Evolutionary conservation across 1,140 invertebrate genomes (phyloP).

Genomic region (Gryllus bimaculatus): DNA sequence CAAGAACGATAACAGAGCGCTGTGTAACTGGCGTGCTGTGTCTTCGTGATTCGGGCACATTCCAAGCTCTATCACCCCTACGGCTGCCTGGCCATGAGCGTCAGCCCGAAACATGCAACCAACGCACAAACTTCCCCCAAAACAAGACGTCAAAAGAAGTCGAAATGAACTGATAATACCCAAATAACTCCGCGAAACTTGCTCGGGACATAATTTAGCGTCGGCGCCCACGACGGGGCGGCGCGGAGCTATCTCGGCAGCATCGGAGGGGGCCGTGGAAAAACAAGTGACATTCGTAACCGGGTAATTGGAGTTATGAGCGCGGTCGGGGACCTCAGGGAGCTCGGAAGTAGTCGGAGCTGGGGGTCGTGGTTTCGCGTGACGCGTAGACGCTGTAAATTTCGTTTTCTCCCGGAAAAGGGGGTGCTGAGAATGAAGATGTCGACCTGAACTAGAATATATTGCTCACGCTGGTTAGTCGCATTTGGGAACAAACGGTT

Average conservation of each 20-base stretch:
- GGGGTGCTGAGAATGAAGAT: not conserved
- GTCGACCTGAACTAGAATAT: not conserved
- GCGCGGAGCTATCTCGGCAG: not conserved
- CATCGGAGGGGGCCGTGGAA: not conserved
- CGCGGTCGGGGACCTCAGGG: too few species aligned
- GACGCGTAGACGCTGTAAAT: not conserved
- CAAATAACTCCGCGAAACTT: not conserved
- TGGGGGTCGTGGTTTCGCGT: not conserved
- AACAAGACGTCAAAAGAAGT: not conserved
- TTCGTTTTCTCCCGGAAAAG: not conserved
- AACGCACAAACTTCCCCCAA: not conserved
- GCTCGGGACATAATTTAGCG: not conserved
- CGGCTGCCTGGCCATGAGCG: not conserved
- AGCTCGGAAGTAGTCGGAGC: not conserved
- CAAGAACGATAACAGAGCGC: too few species aligned
- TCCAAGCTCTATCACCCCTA: not conserved
- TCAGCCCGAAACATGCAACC: not conserved
- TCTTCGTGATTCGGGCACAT: not conserved
- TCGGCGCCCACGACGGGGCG: too few species aligned
- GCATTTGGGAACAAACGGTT: too few species aligned
- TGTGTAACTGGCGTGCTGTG: too few species aligned
- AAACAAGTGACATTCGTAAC: not conserved
- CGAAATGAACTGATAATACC: slow-evolving; percentile 4
- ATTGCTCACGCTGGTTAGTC: not conserved
- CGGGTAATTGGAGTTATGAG: not conserved